Percentiles rank a stretch among this genome's conserved stretches.
Evolutionary conservation across 2,888 invertebrate species (phyloP).

Genomic region (Callyntrura guangdongensis): DNA sequence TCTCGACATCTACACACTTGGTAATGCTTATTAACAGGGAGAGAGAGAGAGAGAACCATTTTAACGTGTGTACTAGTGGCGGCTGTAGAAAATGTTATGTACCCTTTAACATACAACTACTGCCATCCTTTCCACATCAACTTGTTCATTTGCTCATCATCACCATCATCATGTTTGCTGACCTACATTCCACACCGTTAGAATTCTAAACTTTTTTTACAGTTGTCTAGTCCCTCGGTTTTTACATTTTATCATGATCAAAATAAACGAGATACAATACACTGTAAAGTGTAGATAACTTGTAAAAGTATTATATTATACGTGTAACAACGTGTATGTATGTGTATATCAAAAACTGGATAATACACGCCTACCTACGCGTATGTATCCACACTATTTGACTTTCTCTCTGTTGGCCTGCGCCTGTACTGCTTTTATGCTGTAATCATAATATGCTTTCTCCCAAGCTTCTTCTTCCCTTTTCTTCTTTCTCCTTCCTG

Average conservation of each 20-base stretch:
- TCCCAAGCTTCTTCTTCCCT: not conserved
- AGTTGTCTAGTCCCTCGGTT: slow-evolving; percentile 26
- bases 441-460: not conserved
- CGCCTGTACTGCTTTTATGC: not conserved
- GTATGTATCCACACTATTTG: not conserved
- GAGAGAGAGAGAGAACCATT: not conserved
- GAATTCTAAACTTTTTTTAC: slow-evolving; percentile 45
- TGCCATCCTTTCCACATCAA: not conserved
- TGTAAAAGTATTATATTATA: not conserved
- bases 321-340: not conserved
- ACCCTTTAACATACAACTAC: not conserved
- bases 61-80: not conserved
- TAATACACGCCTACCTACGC: not conserved
- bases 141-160: slow-evolving; percentile 32
- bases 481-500: slow-evolving; percentile 15
- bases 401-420: slow-evolving; percentile 9
- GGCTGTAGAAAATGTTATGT: not conserved
- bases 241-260: slow-evolving; percentile 35
- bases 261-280: slow-evolving; percentile 7
- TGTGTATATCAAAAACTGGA: not conserved
- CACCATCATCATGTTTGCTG: slow-evolving; percentile 36
- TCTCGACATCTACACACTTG: not conserved
- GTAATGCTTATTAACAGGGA: too few species aligned
- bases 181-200: slow-evolving; percentile 46
- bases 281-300: not conserved